Evolutionary conservation across 2,888 invertebrate species (phyloP), one percentile per base, ranked within the genome.

Genomic region (Ormyrus nitidulus): DNA sequence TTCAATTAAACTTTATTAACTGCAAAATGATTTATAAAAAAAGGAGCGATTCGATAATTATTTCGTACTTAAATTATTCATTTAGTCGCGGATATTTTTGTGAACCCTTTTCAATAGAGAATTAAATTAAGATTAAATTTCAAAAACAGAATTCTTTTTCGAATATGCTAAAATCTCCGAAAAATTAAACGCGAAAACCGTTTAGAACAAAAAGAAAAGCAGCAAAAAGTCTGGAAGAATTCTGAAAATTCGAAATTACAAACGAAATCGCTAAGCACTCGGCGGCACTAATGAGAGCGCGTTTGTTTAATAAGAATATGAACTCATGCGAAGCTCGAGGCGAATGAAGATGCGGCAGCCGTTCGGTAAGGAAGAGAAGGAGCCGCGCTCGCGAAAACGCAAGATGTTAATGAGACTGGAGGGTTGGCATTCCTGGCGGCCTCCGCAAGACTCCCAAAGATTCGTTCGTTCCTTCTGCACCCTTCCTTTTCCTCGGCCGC

Each of bases 341-440:
- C 68, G 49, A 71, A 81, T 81, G 81, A 81, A 81, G 81, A 78
- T 34, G 34, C 34, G 34, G 34, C 74, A 59, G 46, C 72, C 69
- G 19, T 68, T 71, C 48, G 8, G 51, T 8, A 44, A 51, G n/a
- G 61, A 8, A 46, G 11, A 48, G 64, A 11, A 54, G 49, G 10
- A 61, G 49, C 44, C 19, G 6, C 5, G 59, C 34, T 68, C 86
- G 87, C 85, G 86, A 86, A 87, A 88, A 86, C 86, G 88, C 86
- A 88, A 90, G 90, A 90, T 89, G 90, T 90, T 90, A 90, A 90
- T 90, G 90, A 90, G 90, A 87, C 86, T 86, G 88, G 86, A 90
- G 89, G 89, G 87, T 90, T 90, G 85, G 89, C 87, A 90, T 90
- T 90, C 90, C 87, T 89, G 82, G 87, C 86, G 87, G 87, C 86